Evolutionary conservation across 1,140 invertebrate genomes (phyloP).

Genomic region (Cotesia glomerata): DNA sequence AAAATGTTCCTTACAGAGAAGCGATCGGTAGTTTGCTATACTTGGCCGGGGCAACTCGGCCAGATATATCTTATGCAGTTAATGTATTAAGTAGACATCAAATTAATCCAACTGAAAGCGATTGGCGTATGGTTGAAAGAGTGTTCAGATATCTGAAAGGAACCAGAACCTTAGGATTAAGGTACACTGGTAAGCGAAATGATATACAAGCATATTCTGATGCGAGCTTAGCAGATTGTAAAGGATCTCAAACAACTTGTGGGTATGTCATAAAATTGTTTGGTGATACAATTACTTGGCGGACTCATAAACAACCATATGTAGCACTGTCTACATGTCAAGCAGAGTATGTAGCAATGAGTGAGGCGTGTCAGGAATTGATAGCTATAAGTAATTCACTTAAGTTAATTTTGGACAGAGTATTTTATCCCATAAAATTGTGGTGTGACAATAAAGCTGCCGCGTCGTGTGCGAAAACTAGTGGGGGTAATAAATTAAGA

Average conservation of each 20-base stretch:
- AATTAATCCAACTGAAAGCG: slow-evolving; percentile 21
- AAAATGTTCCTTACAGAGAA: slow-evolving; percentile 38
- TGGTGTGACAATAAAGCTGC: slow-evolving; percentile 17
- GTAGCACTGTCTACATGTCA: slow-evolving; percentile 29
- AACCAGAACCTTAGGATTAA: slow-evolving; percentile 10
- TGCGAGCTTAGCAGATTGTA: slow-evolving; percentile 26
- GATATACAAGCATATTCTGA: slow-evolving; percentile 20
- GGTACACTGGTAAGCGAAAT: not conserved
- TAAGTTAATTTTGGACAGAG: slow-evolving; percentile 12
- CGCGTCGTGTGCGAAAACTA: slow-evolving; percentile 5
- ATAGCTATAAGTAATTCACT: slow-evolving; percentile 16
- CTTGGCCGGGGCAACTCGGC: slow-evolving; percentile 42
- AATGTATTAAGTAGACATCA: slow-evolving; percentile 42
- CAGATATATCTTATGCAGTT: slow-evolving; percentile 52
- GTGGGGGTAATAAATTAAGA: slow-evolving; percentile 20
- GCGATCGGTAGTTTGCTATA: slow-evolving; percentile 49
- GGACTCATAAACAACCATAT: slow-evolving; percentile 22
- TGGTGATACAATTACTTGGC: slow-evolving; percentile 23
- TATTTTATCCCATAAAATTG: slow-evolving; percentile 9
- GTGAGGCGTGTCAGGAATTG: slow-evolving; percentile 24
- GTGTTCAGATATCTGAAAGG: slow-evolving; percentile 22
- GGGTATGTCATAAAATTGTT: slow-evolving; percentile 23
- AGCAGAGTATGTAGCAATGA: slow-evolving; percentile 28
- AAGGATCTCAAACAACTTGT: slow-evolving; percentile 22
- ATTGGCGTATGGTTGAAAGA: not conserved